Percentiles rank a stretch among this genome's conserved stretches.
phyloP scores from a whole-genome alignment of 2,113 vertebrate species.

The Agelaius phoeniceus region DNA sequence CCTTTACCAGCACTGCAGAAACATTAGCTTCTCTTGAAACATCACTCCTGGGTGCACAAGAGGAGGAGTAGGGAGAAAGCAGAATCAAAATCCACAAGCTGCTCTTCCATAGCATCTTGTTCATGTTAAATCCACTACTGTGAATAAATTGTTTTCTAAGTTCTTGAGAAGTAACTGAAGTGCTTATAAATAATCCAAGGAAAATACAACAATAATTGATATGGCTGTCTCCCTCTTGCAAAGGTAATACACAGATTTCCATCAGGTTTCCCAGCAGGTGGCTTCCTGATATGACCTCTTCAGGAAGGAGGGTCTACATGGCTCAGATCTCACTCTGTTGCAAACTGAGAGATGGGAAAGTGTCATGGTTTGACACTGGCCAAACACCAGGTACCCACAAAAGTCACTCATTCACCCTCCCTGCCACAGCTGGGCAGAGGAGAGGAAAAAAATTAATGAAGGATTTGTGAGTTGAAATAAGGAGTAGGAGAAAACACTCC shows the following conservation, averaged over 20 bases:
- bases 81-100: background rate
- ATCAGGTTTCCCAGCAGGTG: background rate
- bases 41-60: too few relatives aligned
- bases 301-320: background rate
- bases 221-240: background rate
- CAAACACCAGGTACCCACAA: background rate
- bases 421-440: background rate
- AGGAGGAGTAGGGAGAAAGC: background rate
- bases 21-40: background rate
- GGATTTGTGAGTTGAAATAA: background rate
- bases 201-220: background rate
- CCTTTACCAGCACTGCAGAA: background rate
- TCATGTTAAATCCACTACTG: background rate
- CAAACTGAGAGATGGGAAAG: background rate
- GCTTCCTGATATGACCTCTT: background rate
- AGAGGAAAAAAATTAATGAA: background rate
- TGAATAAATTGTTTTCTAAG: background rate
- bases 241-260: background rate
- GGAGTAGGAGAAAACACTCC: background rate
- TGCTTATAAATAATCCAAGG: background rate
- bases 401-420: rapidly evolving
- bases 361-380: background rate
- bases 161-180: background rate
- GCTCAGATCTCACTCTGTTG: background rate
- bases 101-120: background rate